Conservation (phyloP, 2,797 vertebrate species). For the Iguana delicatissima region DNA sequence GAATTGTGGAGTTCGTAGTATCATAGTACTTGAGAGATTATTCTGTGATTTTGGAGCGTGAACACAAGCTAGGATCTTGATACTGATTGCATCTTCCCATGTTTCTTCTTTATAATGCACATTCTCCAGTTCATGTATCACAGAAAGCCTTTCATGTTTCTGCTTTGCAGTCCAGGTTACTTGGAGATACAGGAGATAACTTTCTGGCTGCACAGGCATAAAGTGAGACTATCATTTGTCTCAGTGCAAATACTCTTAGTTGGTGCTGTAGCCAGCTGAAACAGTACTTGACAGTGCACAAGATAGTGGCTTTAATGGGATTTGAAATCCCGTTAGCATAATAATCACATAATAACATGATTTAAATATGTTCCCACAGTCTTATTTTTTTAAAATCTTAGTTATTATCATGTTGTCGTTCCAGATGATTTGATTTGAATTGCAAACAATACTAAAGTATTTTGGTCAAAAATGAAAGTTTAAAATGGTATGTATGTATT, state of each 20-base stretch:
- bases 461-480: not conserved
- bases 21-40: not conserved
- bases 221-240: not conserved
- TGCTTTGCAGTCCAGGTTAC: not conserved
- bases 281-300: not conserved
- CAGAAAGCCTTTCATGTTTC: not conserved
- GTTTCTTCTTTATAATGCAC: not conserved
- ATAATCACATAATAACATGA: no score
- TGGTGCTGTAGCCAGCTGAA: not conserved
- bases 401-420: not conserved
- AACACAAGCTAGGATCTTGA: not conserved
- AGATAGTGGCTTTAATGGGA: not conserved
- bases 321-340: no score
- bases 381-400: not conserved
- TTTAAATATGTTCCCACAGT: no score
- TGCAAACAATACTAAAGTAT: not conserved
- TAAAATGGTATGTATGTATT: not conserved
- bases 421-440: not conserved
- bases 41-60: not conserved
- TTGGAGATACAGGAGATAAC: not conserved
- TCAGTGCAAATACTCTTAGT: not conserved
- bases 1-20: not conserved
- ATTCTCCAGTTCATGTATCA: not conserved
- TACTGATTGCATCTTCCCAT: not conserved
- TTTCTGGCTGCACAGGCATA: not conserved